Evolutionary conservation across 1,140 invertebrate genomes (phyloP), one percentile per base, ranked within the genome.

Genomic region (Nylanderia fulva): DNA sequence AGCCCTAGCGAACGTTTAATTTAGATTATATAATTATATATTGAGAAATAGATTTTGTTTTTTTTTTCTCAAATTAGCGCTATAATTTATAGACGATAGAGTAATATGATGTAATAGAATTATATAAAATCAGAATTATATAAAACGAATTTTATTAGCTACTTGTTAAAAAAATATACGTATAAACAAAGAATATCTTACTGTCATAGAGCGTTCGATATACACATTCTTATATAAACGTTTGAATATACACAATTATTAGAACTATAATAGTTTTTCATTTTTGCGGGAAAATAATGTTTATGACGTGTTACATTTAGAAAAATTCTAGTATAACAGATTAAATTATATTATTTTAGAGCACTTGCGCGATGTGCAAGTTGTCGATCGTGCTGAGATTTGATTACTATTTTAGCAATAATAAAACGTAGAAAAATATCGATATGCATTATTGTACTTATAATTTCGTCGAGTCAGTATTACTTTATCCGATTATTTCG

Each of bases 401-500:
- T 75, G 29, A 63, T 48, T 52, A 75, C 11, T 80, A 48, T 80
- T 63, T 86, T 71, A 64, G 24, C 61, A 85, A 76, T 84, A 82
- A 79, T 42, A 76, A 71, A 87, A 88, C 27, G 27, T 85, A 64
- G 33, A 85, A 88, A 88, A 88, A 24, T 85, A 85, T 69, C 27
- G 68, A 76, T 83, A 85, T 60, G 39, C 42, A 71, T 33, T 63
- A 29, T 75, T 52, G 21, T 72, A 63, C 21, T 29, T 29, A 21
- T 24, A 48, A 24, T 60, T 29, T 42, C 66, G 64, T 60, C 36
- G 27, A 75, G 15, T 15, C 64, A 45, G n/a, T 75, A 85, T n/a
- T 82, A 86, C 76, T 76, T 84, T 60, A 9, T 66, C n/a, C 2
- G 18, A 24, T 7, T 60, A 27, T 24, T 64, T 64, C n/a, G 3